phyloP scores from a whole-genome alignment of 1,140 invertebrate genomes.

The Cotesia typhae region DNA sequence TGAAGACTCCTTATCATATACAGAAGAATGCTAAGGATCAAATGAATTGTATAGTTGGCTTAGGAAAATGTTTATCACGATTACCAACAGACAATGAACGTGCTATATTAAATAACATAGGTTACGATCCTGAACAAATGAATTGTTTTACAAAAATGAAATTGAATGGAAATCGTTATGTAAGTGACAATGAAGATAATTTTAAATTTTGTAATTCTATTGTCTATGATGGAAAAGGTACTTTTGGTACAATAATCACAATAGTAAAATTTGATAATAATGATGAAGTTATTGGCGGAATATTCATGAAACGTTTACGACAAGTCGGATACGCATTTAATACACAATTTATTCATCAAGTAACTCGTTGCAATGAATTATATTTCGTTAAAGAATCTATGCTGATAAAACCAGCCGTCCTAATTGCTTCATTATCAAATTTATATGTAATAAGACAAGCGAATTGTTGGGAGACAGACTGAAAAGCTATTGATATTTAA shows the following conservation, averaged over 20 bases:
- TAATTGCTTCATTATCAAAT: background rate
- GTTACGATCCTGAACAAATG: background rate
- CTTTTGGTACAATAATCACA: slow-evolving; percentile 11
- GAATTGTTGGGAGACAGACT: slow-evolving; percentile 29
- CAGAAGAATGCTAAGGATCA: background rate
- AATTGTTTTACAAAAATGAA: background rate
- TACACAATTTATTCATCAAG: slow-evolving; percentile 14
- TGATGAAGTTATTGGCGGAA: slow-evolving; percentile 11
- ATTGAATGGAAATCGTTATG: background rate
- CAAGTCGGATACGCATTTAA: slow-evolving; percentile 1
- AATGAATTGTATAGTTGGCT: background rate
- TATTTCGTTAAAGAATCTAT: background rate
- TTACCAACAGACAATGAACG: background rate
- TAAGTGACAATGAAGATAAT: background rate
- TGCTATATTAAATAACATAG: background rate
- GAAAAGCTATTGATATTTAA: too few species aligned
- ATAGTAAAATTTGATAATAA: slow-evolving; percentile 13
- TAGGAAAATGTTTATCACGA: background rate
- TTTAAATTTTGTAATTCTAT: slow-evolving; percentile 24
- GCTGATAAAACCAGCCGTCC: slow-evolving; percentile 6
- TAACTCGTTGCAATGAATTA: slow-evolving; percentile 4
- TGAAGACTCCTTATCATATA: background rate
- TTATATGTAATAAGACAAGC: background rate
- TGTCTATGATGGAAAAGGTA: background rate
- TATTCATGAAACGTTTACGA: slow-evolving; percentile 1